These are phyloP conservation scores for Verasper variegatus DNA, from an alignment of 2,113 vertebrate genomes.

Conservation along the genomic window DNA sequence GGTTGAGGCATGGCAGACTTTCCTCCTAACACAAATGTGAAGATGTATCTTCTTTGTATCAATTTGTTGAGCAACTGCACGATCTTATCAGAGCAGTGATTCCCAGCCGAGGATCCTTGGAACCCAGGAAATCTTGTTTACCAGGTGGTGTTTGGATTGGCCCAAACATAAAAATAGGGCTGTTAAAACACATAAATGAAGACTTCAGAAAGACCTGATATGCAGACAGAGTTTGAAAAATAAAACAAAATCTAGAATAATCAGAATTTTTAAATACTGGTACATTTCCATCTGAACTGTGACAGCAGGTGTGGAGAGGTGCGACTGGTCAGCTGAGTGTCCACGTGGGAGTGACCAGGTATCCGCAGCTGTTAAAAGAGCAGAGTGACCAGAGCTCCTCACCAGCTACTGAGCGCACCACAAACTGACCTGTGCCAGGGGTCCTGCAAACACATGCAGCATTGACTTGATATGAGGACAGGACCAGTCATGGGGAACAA, in stretches of 20 bases:
- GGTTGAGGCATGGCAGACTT: no score
- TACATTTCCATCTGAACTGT: neutral
- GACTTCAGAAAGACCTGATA: no score
- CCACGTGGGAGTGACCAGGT: constrained; percentile 27
- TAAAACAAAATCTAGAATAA: neutral
- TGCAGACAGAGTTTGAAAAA: neutral
- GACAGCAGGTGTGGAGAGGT: neutral
- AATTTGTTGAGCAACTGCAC: no score
- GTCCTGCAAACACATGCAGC: neutral
- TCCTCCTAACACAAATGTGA: no score
- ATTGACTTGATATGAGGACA: neutral
- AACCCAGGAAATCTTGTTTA: no score
- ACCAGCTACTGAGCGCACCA: neutral
- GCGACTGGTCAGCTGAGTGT: constrained; percentile 4
- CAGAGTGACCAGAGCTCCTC: neutral
- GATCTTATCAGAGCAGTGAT: no score
- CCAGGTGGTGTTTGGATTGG: no score
- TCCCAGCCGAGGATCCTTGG: no score
- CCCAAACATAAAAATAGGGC: no score
- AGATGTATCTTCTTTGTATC: no score
- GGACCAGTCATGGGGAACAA: constrained; percentile 18
- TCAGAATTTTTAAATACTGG: neutral
- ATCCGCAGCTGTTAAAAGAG: constrained; percentile 8
- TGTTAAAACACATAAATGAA: no score
- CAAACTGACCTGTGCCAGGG: no score